A percentile compares a stretch with the other conserved stretches of the same genome.
These are phyloP conservation scores for Hipposideros larvatus DNA, from an alignment of 2,797 vertebrate genomes.

Conservation along the genomic window DNA sequence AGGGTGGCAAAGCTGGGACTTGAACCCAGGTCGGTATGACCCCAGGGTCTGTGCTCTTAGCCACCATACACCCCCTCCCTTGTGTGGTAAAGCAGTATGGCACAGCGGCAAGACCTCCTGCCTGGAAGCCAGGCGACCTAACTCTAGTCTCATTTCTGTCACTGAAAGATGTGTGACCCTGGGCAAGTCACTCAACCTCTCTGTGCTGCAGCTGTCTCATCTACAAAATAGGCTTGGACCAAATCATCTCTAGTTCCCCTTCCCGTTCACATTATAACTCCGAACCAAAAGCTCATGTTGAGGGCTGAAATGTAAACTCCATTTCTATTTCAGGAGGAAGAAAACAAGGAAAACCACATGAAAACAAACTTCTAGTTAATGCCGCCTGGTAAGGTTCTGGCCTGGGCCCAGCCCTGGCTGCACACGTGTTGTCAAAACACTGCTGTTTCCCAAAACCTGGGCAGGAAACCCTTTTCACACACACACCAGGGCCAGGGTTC, in stretches of 20 bases:
- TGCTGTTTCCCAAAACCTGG: background rate
- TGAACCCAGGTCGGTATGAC: background rate
- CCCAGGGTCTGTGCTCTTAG: background rate
- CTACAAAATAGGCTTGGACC: background rate
- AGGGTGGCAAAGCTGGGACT: background rate
- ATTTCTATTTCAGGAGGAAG: conserved; percentile 6
- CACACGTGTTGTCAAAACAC: background rate
- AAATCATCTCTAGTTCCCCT: background rate
- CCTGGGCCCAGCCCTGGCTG: background rate
- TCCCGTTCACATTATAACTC: background rate
- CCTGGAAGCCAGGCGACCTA: background rate
- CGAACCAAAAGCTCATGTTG: background rate
- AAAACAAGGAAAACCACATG: background rate
- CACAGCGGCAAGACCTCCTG: background rate
- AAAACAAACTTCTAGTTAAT: background rate
- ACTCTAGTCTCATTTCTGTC: background rate
- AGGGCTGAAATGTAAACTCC: background rate
- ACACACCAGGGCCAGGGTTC: background rate
- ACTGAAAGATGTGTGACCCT: conserved; percentile 23
- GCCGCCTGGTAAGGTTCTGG: background rate
- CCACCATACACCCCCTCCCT: background rate
- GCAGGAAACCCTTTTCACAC: background rate
- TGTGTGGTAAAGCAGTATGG: background rate
- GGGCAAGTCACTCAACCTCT: background rate
- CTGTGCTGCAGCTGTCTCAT: background rate